phyloP scores from a whole-genome alignment of 30 jellyfish, hydroid and myxozoan species.

The Hydra vulgaris region DNA sequence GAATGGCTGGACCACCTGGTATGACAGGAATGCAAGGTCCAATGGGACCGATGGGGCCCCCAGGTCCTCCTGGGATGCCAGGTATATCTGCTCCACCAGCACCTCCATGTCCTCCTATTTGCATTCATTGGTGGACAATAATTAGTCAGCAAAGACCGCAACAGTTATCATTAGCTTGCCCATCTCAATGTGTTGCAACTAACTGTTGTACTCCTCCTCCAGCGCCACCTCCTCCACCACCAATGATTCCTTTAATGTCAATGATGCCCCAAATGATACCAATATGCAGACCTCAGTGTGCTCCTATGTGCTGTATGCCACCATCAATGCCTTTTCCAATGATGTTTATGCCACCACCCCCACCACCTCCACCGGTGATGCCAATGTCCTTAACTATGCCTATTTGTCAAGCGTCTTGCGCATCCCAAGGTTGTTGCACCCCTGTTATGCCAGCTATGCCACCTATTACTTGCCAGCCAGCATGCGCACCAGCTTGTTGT shows the following conservation, averaged over 20 bases:
- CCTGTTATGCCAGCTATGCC: not conserved
- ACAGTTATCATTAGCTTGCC: slow-evolving; percentile 56
- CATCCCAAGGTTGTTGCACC: not conserved
- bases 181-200: slow-evolving; percentile 59
- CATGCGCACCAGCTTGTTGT: not conserved
- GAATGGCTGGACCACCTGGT: slow-evolving; percentile 34
- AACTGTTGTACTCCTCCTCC: slow-evolving; percentile 96
- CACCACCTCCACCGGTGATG: not conserved
- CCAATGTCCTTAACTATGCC: not conserved
- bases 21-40: slow-evolving; percentile 35
- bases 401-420: not conserved
- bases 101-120: slow-evolving; percentile 37
- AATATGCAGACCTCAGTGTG: not conserved
- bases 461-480: not conserved
- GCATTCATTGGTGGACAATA: slow-evolving; percentile 30
- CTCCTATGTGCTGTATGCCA: slow-evolving; percentile 2
- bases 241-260: slow-evolving; percentile 9
- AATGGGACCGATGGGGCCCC: slow-evolving; percentile 44
- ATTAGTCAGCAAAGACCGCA: slow-evolving; percentile 23
- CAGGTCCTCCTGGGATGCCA: slow-evolving; percentile 55
- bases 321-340: not conserved
- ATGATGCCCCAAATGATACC: not conserved
- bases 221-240: slow-evolving; percentile 79
- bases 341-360: not conserved
- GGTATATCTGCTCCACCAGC: slow-evolving; percentile 43